Evolutionary conservation across 1,140 invertebrate genomes (phyloP), one percentile per base, ranked within the genome.

Genomic region (Philotrypesis tridentata): DNA sequence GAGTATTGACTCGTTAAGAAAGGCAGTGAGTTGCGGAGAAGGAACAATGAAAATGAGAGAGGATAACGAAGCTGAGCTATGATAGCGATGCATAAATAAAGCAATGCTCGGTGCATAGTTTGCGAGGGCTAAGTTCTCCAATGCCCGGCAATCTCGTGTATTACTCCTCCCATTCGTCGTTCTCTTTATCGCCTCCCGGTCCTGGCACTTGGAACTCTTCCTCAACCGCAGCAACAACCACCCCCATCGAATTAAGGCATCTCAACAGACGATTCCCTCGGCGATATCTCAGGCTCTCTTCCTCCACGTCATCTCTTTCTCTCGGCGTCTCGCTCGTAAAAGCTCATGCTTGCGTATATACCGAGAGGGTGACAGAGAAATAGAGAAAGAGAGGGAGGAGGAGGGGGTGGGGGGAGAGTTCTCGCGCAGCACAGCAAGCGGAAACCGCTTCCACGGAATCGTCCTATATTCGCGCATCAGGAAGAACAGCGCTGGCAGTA

Each of bases 281-380:
- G 31, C 29, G 6, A 55, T 55, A 55, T n/a, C 21, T 55, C 48
- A 55, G 17, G 48, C 48, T 55, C 48, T n/a, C 48, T 55, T 55
- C 48, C 17, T 21, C 17, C 48, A 55, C 21, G 48, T 55, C 48
- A 55, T 55, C 21, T 55, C 48, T 68, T 31, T 31, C 29, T 33
- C 67, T 21, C 67, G 5, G 17, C 21, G 27, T 68, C 67, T 68
- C 29, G 29, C 67, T 68, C 67, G 67, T 68, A 31, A 68, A 68
- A 68, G 48, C 21, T 55, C 21, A 55, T n/a, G 48, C 48, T 55
- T 29, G 17, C 4, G 8, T n/a, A n/a, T n/a, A 55, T 4, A n/a
- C 3, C 1, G 48, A 55, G 48, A 55, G 0, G 17, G 48, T 21
- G 17, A 68, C 29, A 21, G 48, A 43, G 33, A 72, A 11, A 72